These are phyloP conservation scores for Lethenteron camtschaticum DNA, from an alignment of 2,113 vertebrate species.

Conservation along the genomic window DNA sequence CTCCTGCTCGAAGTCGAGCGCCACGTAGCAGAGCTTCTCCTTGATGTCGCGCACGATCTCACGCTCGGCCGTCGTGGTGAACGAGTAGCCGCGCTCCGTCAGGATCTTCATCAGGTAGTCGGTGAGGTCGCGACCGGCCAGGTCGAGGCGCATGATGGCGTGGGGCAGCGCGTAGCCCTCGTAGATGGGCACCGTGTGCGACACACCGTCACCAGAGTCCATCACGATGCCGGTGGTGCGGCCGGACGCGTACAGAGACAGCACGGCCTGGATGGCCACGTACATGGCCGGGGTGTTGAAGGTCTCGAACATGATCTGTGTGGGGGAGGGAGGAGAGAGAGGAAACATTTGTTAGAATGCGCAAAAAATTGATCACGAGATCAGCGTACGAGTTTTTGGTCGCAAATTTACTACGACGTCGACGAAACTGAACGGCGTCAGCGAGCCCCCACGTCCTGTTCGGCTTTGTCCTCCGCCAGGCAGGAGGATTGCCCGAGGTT, in stretches of 20 bases:
- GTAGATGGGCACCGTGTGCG: conserved; percentile 46
- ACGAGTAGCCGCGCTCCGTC: conserved; percentile 24
- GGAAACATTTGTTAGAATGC: too few species aligned
- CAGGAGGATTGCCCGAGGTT: too few species aligned
- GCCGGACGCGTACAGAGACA: conserved; percentile 30
- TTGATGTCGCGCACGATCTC: conserved; percentile 22
- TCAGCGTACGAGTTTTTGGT: too few species aligned
- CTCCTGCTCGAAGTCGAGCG: conserved; percentile 43
- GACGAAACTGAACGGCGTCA: too few species aligned
- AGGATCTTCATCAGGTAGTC: conserved; percentile 56
- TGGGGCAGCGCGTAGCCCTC: conserved; percentile 37
- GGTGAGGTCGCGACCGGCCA: conserved; percentile 40
- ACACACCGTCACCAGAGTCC: conserved; percentile 46
- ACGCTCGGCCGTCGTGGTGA: conserved; percentile 23
- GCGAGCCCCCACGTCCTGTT: too few species aligned
- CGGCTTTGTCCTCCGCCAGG: too few species aligned
- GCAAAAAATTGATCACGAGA: too few species aligned
- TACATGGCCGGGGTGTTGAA: conserved; percentile 38
- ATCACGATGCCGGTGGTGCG: conserved; percentile 36
- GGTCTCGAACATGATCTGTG: conserved; percentile 50
- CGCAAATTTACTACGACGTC: too few species aligned
- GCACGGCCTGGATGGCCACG: conserved; percentile 27
- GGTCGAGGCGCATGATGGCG: conserved; percentile 22
- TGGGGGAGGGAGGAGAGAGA: background rate
- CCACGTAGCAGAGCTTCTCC: conserved; percentile 23